Conservation (phyloP, 2,113 vertebrate genomes). For the Astatoreochromis straeleni region DNA sequence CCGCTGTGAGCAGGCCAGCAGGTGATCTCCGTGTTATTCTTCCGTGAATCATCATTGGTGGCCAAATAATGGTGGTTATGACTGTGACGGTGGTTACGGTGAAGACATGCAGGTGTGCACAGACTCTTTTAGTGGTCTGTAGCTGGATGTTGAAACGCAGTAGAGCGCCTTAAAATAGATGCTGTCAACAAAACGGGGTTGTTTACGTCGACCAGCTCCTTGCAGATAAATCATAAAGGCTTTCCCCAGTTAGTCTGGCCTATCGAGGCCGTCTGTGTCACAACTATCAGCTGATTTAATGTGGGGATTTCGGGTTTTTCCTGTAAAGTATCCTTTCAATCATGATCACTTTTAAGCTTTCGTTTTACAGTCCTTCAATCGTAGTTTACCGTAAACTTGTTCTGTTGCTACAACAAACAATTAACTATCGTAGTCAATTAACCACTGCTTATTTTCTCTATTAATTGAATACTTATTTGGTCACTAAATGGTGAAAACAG, state of each 20-base stretch:
- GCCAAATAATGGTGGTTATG: not conserved
- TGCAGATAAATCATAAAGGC: not conserved
- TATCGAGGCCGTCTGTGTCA: not conserved
- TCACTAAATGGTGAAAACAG: not conserved
- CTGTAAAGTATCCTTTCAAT: not conserved
- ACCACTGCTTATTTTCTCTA: not conserved
- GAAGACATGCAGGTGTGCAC: not conserved
- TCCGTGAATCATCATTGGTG: not conserved
- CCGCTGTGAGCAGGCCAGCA: not conserved
- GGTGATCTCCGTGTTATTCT: not conserved
- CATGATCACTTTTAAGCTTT: not conserved
- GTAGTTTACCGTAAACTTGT: not conserved
- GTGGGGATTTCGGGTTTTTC: not conserved
- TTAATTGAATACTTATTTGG: not conserved
- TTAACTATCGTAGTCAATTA: not conserved
- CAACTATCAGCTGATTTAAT: not conserved
- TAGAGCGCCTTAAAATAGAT: slow-evolving; percentile 38
- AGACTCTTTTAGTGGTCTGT: not conserved
- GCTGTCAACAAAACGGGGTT: slow-evolving; percentile 31
- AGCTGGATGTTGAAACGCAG: not conserved
- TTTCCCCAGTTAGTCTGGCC: not conserved
- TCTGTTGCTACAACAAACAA: not conserved
- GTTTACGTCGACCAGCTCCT: slow-evolving; percentile 31
- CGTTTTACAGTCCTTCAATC: not conserved
- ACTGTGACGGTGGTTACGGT: not conserved